Evolutionary conservation across 2,113 vertebrate genomes (phyloP).

Genomic region (Urocolius indicus): DNA sequence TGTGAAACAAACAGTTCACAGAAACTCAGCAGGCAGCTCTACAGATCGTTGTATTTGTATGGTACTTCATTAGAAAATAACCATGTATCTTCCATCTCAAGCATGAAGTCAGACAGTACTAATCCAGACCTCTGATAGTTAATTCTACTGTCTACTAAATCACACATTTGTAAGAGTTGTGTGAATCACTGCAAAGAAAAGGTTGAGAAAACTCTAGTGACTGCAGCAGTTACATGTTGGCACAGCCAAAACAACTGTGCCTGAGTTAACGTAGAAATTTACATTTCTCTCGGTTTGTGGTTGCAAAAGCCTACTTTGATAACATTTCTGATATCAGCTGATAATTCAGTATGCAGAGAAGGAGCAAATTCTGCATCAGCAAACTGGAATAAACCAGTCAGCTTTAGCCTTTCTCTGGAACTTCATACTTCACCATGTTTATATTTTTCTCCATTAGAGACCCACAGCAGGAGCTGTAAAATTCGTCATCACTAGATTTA

Average conservation of each 20-base stretch:
- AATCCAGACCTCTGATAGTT: background rate
- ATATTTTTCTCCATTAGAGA: slow-evolving; percentile 31
- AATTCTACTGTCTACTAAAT: background rate
- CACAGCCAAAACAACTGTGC: background rate
- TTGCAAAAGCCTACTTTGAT: slow-evolving; percentile 1
- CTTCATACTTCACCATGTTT: background rate
- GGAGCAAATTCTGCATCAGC: background rate
- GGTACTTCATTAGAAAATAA: slow-evolving; percentile 17
- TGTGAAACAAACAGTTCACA: background rate
- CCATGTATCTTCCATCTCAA: background rate
- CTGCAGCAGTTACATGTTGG: background rate
- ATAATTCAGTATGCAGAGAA: background rate
- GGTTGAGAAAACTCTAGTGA: background rate
- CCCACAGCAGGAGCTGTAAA: background rate
- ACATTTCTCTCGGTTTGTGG: background rate
- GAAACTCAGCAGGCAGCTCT: slow-evolving; percentile 18
- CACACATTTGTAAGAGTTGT: background rate
- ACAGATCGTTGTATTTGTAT: background rate
- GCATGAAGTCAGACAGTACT: background rate
- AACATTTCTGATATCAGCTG: background rate
- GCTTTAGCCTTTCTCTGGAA: background rate
- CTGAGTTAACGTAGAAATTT: background rate
- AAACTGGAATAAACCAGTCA: slow-evolving; percentile 30
- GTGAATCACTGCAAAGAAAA: background rate
- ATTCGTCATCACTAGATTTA: background rate